phyloP scores from a whole-genome alignment of 1,140 invertebrate species.

The Brachionus koreanus region DNA sequence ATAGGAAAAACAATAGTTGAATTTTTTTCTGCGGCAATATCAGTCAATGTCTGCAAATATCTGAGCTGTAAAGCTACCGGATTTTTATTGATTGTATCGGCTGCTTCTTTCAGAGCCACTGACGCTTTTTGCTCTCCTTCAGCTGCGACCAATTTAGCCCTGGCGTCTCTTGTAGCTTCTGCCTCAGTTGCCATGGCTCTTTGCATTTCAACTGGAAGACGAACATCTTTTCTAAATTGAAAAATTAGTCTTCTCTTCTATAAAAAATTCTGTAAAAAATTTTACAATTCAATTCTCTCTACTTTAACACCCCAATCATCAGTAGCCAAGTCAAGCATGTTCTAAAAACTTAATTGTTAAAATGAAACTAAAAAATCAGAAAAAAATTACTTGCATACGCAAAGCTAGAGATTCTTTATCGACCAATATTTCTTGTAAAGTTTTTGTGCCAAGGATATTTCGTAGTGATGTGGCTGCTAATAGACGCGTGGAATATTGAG shows the following conservation, averaged over 20 bases:
- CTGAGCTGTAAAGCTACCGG: conserved; percentile 79
- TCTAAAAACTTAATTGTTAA: background rate
- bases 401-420: conserved; percentile 44
- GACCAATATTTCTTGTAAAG: conserved; percentile 45
- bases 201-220: conserved; percentile 50
- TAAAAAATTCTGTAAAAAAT: too few species aligned
- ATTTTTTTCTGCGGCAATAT: conserved; percentile 93
- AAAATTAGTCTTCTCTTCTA: background rate
- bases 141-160: conserved; percentile 50
- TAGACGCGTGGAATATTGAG: conserved; percentile 44
- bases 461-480: conserved; percentile 46
- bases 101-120: conserved; percentile 38
- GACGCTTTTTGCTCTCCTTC: conserved; percentile 45
- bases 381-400: conserved; percentile 9
- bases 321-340: conserved; percentile 23
- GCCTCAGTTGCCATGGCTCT: conserved; percentile 55
- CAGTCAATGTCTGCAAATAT: conserved; percentile 77
- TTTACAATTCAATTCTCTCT: conserved; percentile 41
- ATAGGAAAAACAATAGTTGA: conserved; percentile 63
- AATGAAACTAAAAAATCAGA: background rate
- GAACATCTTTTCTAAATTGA: conserved; percentile 47
- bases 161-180: conserved; percentile 53
- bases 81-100: conserved; percentile 46
- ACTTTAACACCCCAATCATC: conserved; percentile 45
- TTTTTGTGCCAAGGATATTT: conserved; percentile 46